Evolutionary conservation across 2,888 invertebrate species (phyloP).

Genomic region (Macrophya alboannulata): DNA sequence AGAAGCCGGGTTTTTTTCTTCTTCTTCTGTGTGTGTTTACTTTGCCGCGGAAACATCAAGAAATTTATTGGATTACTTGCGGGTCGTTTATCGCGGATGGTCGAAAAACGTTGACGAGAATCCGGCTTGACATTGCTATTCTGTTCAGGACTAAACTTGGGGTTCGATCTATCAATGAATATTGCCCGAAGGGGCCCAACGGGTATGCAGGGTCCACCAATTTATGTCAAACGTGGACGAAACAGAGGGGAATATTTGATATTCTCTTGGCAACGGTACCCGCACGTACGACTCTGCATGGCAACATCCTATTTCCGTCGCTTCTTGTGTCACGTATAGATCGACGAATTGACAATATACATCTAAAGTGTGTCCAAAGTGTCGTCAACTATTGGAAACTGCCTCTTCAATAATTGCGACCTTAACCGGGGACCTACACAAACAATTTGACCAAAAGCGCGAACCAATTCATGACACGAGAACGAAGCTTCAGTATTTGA

Average conservation of each 20-base stretch:
- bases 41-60: background rate
- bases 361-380: background rate
- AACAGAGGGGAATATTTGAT: constrained; percentile 45
- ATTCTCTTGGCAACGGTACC: constrained; percentile 33
- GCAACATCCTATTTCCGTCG: constrained; percentile 39
- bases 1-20: background rate
- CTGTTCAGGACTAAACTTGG: constrained; percentile 23
- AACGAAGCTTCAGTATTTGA: no score
- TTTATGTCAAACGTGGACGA: constrained; percentile 46
- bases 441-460: no score
- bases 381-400: background rate
- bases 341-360: background rate
- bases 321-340: constrained; percentile 22
- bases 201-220: constrained; percentile 32
- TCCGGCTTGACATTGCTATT: constrained; percentile 43
- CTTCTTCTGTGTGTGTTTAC: background rate
- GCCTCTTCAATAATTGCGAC: background rate
- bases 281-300: constrained; percentile 15
- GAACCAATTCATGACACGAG: no score
- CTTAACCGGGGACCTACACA: background rate
- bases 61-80: constrained; percentile 36
- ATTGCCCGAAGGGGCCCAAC: constrained; percentile 22
- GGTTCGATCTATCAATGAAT: constrained; percentile 53
- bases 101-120: constrained; percentile 36
- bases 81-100: constrained; percentile 37